Conservation (phyloP, 2,113 vertebrate genomes). For the Macquaria ambigua region DNA sequence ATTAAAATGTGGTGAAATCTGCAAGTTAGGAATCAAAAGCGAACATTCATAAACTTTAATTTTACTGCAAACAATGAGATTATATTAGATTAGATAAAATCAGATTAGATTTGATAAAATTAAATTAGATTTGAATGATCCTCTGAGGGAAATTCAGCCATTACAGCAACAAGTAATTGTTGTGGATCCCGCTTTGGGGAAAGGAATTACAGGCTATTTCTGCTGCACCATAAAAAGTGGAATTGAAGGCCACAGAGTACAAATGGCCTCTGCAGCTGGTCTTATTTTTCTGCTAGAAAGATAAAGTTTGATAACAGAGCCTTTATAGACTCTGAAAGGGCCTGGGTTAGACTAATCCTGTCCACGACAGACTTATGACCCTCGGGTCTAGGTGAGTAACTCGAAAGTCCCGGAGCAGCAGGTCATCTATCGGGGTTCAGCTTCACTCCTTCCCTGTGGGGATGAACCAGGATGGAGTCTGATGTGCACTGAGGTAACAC, state of each 20-base stretch:
- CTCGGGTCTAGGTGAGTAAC: slow-evolving; percentile 50
- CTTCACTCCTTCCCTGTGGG: slow-evolving; percentile 33
- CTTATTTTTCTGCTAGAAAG: slow-evolving; percentile 60
- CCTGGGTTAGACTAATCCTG: slow-evolving; percentile 64
- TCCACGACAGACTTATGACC: slow-evolving; percentile 63
- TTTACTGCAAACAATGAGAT: neutral
- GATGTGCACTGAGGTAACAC: slow-evolving; percentile 56
- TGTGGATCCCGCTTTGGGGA: slow-evolving; percentile 13
- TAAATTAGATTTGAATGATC: slow-evolving; percentile 10
- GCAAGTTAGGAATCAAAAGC: neutral
- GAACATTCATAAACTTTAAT: neutral
- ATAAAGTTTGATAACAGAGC: slow-evolving; percentile 68
- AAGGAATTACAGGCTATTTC: slow-evolving; percentile 55
- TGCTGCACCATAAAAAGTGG: slow-evolving; percentile 51
- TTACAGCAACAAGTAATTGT: slow-evolving; percentile 37
- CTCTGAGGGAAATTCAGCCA: neutral
- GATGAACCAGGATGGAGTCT: slow-evolving; percentile 44
- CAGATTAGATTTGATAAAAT: neutral
- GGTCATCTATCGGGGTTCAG: slow-evolving; percentile 54
- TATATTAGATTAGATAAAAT: neutral
- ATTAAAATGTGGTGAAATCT: neutral
- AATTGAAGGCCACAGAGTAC: slow-evolving; percentile 56
- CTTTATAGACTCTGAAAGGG: slow-evolving; percentile 67
- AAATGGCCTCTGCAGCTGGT: slow-evolving; percentile 57
- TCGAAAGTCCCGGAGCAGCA: slow-evolving; percentile 49